A percentile compares a stretch with the other conserved stretches of the same genome.
Evolutionary conservation across 2,113 vertebrate species (phyloP).

Genomic region (Cisticola juncidis): DNA sequence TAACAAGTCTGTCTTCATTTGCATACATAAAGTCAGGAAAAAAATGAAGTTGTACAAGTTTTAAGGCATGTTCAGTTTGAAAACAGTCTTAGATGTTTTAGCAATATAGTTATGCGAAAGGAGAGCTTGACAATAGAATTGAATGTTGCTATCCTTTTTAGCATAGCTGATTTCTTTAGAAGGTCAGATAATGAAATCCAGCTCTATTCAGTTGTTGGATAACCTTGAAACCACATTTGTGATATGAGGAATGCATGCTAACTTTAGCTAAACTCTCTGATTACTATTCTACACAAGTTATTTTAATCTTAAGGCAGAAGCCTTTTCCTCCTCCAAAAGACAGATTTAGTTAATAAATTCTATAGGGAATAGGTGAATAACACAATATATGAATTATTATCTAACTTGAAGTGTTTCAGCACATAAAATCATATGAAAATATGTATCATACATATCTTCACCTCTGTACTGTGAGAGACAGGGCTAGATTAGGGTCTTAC

Average conservation of each 20-base stretch:
- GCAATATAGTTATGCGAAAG: neutral
- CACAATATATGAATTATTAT: neutral
- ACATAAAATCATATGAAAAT: neutral
- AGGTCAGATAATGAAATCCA: constrained; percentile 2
- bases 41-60: neutral
- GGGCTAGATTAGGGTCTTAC: neutral
- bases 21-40: neutral
- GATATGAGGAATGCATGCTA: neutral
- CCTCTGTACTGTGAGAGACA: neutral
- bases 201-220: neutral
- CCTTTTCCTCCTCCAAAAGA: neutral
- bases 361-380: neutral
- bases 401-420: neutral
- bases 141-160: neutral
- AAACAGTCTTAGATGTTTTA: constrained; percentile 15
- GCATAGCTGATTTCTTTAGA: constrained; percentile 1
- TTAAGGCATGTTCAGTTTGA: neutral
- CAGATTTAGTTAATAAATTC: neutral
- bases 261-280: neutral
- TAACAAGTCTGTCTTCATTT: constrained; percentile 7
- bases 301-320: neutral
- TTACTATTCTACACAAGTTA: neutral
- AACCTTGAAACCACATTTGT: constrained; percentile 48
- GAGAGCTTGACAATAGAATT: neutral
- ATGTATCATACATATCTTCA: neutral